Percentiles rank a stretch among this genome's conserved stretches.
phyloP scores from a whole-genome alignment of 2,113 vertebrate species.

The Mormoops blainvillei region DNA sequence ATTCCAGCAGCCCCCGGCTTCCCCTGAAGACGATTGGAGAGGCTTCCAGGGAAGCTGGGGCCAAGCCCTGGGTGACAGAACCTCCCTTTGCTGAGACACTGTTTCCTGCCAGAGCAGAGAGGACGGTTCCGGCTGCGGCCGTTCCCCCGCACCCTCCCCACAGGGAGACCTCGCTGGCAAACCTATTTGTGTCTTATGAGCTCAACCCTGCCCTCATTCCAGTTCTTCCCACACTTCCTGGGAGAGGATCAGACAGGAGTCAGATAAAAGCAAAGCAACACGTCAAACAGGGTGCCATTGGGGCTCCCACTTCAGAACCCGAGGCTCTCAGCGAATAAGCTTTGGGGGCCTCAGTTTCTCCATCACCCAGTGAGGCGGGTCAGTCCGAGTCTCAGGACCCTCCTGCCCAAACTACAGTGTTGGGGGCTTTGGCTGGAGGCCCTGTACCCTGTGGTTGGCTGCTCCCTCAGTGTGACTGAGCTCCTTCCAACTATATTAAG shows the following conservation, averaged over 20 bases:
- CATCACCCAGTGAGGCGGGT: neutral
- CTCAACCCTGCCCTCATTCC: neutral
- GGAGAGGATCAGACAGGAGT: neutral
- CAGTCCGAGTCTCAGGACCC: neutral
- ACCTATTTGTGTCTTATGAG: neutral
- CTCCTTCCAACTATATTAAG: neutral
- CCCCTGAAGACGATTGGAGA: neutral
- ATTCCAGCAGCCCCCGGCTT: neutral
- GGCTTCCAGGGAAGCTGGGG: neutral
- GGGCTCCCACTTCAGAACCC: neutral
- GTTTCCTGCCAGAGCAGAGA: neutral
- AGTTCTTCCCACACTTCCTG: neutral
- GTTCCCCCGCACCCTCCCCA: neutral
- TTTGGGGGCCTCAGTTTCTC: neutral
- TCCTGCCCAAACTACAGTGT: neutral
- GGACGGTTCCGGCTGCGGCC: neutral
- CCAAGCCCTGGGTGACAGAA: neutral
- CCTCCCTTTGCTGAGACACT: neutral
- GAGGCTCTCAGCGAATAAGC: neutral
- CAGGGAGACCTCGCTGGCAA: neutral
- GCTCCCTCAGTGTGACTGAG: neutral
- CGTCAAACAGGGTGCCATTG: rapidly evolving
- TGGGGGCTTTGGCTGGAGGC: too few species aligned
- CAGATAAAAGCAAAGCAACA: neutral
- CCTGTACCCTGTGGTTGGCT: neutral